These are phyloP conservation scores for Hassar affinis DNA, from an alignment of 2,113 vertebrate species.

Conservation along the genomic window DNA sequence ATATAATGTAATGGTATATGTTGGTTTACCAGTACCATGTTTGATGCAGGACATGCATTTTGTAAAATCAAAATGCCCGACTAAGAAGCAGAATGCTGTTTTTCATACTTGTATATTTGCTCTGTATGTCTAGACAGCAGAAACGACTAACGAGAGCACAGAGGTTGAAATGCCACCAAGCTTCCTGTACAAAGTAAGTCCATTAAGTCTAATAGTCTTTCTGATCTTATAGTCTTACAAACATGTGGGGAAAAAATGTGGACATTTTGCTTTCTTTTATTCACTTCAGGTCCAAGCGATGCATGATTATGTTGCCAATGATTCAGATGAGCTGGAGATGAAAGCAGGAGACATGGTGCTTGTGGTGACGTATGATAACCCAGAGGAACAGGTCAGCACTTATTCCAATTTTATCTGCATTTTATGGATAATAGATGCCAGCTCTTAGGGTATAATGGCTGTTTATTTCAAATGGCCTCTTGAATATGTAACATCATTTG, in stretches of 20 bases:
- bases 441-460: too few relatives aligned
- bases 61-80: too few relatives aligned
- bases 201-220: constrained; percentile 66
- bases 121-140: constrained; percentile 59
- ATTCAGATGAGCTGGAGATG: constrained; percentile 89
- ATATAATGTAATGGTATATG: too few relatives aligned
- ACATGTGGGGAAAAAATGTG: too few relatives aligned
- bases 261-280: neutral
- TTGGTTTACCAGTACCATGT: too few relatives aligned
- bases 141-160: constrained; percentile 71
- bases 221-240: neutral
- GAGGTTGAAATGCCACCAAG: constrained; percentile 84
- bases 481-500: too few relatives aligned
- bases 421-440: neutral
- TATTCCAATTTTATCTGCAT: neutral
- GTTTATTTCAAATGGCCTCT: too few relatives aligned
- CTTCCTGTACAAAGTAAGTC: constrained; percentile 87
- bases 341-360: constrained; percentile 89
- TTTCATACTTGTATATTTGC: neutral
- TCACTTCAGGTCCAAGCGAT: constrained; percentile 83
- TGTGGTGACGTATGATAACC: constrained; percentile 85
- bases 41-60: too few relatives aligned
- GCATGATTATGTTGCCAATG: constrained; percentile 91
- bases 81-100: neutral
- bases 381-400: constrained; percentile 86